Evolutionary conservation across 2,797 vertebrate genomes (phyloP), one percentile per base, ranked within the genome.

Genomic region (Myripristis jacobus): DNA sequence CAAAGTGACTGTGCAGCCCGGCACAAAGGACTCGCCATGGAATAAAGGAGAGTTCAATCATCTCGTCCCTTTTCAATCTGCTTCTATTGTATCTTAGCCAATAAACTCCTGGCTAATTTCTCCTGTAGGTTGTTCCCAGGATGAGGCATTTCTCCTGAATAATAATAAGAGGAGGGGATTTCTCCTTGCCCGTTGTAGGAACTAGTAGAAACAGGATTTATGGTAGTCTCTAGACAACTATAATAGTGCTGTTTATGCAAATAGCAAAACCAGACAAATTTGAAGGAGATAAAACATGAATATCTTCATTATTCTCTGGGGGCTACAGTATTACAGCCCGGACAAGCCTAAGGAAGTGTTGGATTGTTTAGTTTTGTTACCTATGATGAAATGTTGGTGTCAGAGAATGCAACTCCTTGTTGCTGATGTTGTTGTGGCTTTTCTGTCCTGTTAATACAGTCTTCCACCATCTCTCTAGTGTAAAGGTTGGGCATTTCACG

Each of bases 1-100:
- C 90, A 84, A 92, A 93, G 92, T 81, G 85, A 91, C 79, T 81
- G 82, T 63, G 77, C 84, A 78, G 87, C 75, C 76, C 22, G 54
- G 75, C 85, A 92, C 91, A 94, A 92, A 92, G 77, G 84, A 86
- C 86, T 81, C 77, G 57, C 81, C 72, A 48, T 18, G 64, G 84
- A 88, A 93, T 85, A 93, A 92, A 92, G 85, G 80, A 66, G 63
- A 90, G 89, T 91, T 91, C 86, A 91, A 86, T 91, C 90, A 87
- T 88, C 87, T 88, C 85, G 75, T 68, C 81, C 82, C 81, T 87
- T 89, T 93, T 91, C 87, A 91, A 86, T 89, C 87, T 83, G 70
- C 65, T 72, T 74, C 84, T 83, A 87, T 91, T 91, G 86, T 90
- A 80, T 83, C 56, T 22, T 76, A 87, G 83, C 84, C 87, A 88